phyloP scores from a whole-genome alignment of 2,113 vertebrate genomes.

The Bujurquina vittata region DNA sequence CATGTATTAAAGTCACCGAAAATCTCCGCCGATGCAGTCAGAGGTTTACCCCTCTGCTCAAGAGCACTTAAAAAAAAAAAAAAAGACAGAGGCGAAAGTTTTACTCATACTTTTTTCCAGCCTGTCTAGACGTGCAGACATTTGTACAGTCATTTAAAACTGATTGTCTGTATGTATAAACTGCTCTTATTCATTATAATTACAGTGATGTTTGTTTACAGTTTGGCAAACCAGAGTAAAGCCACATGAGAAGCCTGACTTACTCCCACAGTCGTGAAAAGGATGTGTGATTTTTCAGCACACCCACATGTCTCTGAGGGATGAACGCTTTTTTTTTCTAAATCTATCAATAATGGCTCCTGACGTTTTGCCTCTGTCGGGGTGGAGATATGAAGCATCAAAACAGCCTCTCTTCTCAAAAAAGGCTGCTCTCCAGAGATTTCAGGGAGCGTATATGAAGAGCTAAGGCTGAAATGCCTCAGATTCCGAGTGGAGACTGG shows the following conservation, averaged over 20 bases:
- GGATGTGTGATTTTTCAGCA: conserved; percentile 34
- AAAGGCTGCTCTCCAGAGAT: conserved; percentile 19
- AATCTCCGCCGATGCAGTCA: neutral
- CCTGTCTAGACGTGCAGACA: neutral
- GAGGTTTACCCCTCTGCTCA: neutral
- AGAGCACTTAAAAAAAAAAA: neutral
- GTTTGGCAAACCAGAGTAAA: conserved; percentile 26
- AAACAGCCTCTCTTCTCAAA: neutral
- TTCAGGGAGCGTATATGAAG: neutral
- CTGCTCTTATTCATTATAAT: neutral
- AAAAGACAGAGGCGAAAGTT: neutral
- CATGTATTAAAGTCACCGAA: neutral
- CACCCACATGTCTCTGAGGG: conserved; percentile 10
- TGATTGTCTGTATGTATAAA: neutral
- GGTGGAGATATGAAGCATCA: neutral
- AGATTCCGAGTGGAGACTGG: conserved; percentile 42
- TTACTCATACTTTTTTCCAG: neutral
- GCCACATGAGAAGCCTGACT: conserved; percentile 29
- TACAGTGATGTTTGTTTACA: conserved; percentile 32
- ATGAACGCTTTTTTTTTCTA: neutral
- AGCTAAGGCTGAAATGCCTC: conserved; percentile 14
- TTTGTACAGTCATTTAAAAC: neutral
- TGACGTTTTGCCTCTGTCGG: neutral
- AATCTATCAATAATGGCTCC: neutral
- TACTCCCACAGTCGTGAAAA: conserved; percentile 29